Evolutionary conservation across 2,888 invertebrate species (phyloP).

Genomic region (Caradrina clavipalpis): DNA sequence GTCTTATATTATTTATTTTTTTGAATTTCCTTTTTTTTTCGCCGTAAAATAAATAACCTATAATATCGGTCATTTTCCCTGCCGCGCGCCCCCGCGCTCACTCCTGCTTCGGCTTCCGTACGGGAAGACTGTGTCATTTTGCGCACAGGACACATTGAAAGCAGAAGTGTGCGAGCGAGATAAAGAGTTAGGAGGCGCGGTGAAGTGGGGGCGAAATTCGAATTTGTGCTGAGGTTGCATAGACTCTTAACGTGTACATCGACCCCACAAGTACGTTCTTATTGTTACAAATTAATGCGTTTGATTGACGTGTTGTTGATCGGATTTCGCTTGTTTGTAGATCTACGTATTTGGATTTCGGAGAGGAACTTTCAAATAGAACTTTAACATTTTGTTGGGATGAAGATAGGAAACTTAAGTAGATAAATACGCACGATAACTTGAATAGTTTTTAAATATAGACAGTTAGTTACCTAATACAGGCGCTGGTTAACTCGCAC

Average conservation of each 20-base stretch:
- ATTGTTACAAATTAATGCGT: background rate
- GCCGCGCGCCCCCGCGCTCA: too few relatives aligned
- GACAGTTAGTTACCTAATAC: background rate
- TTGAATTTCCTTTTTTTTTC: too few relatives aligned
- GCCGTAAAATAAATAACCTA: too few relatives aligned
- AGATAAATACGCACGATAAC: background rate
- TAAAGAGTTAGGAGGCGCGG: too few relatives aligned
- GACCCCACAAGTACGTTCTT: constrained; percentile 1
- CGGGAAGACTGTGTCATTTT: too few relatives aligned
- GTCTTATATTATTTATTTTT: too few relatives aligned
- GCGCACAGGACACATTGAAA: too few relatives aligned
- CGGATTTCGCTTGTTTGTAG: background rate
- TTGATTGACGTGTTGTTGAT: constrained; percentile 2
- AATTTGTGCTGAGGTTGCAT: too few relatives aligned
- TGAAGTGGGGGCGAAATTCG: too few relatives aligned
- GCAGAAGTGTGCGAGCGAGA: too few relatives aligned
- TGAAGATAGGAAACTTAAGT: background rate
- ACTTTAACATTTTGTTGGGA: background rate
- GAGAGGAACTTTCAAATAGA: background rate
- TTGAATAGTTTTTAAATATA: background rate
- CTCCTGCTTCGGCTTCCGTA: too few relatives aligned
- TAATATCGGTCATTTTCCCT: too few relatives aligned
- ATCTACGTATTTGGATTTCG: background rate
- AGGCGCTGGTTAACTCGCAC: background rate
- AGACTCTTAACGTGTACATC: constrained; percentile 23